Base-by-base conservation (phyloP, 2,113 vertebrate species). In the Gymnogyps californianus region DNA sequence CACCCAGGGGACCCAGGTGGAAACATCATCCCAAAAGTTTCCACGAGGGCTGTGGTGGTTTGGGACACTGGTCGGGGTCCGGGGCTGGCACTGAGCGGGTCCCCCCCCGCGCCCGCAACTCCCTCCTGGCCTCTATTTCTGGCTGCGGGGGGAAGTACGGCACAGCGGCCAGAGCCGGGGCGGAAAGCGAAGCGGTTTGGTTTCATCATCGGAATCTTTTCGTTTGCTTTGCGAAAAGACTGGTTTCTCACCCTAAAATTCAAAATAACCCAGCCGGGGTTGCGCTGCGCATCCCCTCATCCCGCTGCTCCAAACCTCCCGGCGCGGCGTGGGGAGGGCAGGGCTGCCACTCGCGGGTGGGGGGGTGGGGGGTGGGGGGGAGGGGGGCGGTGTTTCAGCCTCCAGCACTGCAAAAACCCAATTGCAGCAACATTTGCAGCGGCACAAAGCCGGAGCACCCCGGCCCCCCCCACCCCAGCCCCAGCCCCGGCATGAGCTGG, bases 221-320 rank as follows among this genome's bases (percentile, higher is more conserved):
- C 5, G 32, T 40, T 71, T 28, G 40, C n/a, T 83, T 36, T 34
- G 31, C 16, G 4, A 51, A 74, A 89, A 84, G 42, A 20, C 12
- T 3, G 7, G 0, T 59, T 91, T 72, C 58, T 83, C 25, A 36
- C 9, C 29, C 38, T 10, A 16, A 55, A 78, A 74, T 4, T 36
- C 0, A 19, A 40, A n/a, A 36, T 16, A 47, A 55, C 2, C 3
- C 34, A 11, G 57, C 55, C 1, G 47, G 28, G 24, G 19, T 6
- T 15, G 62, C 3, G 15, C 71, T 16, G 51, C 2, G 44, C 40
- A 14, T 28, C 28, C 38, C 16, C 28, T 11, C 10, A 7, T 13
- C 21, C 7, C 44, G n/a, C 38, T 3, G 20, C 6, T 21, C 74
- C 83, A 1, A 46, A 34, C 3, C 71, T 25, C 17, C 34, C 52